Percentiles rank a stretch among this genome's conserved stretches.
phyloP scores from a whole-genome alignment of 2,797 vertebrate species.

The Clarias platycephalus region DNA sequence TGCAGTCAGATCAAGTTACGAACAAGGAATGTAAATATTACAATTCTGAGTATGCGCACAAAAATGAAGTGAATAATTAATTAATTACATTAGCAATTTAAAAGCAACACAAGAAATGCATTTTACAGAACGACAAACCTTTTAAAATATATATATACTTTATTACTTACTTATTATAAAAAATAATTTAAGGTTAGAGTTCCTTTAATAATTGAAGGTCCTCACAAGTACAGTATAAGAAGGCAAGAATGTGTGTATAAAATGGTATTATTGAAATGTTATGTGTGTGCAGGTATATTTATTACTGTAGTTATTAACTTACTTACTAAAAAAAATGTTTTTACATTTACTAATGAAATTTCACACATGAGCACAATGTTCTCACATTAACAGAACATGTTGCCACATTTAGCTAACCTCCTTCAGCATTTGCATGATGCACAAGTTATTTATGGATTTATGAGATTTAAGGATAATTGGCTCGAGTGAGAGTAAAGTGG shows the following conservation, averaged over 20 bases:
- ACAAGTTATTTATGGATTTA: not conserved
- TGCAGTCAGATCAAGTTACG: not conserved
- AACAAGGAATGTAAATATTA: not conserved
- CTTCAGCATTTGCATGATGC: not conserved
- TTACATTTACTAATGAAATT: not conserved
- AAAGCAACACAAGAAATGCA: slow-evolving; percentile 5
- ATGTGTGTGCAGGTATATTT: not conserved
- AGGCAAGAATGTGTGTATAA: not conserved
- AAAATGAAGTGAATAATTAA: slow-evolving; percentile 5
- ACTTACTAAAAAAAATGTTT: not conserved
- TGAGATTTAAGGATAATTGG: slow-evolving; percentile 3
- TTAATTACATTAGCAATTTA: not conserved
- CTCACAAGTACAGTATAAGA: not conserved
- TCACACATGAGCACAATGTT: not conserved
- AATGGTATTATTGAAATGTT: not conserved
- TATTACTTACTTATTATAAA: not conserved
- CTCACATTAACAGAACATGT: not conserved
- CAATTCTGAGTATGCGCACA: not conserved
- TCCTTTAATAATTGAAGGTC: not conserved
- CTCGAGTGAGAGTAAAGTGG: not conserved
- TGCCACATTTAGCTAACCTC: not conserved
- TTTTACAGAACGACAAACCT: not conserved
- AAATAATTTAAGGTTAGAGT: not conserved
- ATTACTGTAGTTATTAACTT: not conserved
- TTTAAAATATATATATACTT: not conserved